Evolutionary conservation across 35 echinoderm and acorn worm species (phyloP).

Genomic region (Apostichopus japonicus): DNA sequence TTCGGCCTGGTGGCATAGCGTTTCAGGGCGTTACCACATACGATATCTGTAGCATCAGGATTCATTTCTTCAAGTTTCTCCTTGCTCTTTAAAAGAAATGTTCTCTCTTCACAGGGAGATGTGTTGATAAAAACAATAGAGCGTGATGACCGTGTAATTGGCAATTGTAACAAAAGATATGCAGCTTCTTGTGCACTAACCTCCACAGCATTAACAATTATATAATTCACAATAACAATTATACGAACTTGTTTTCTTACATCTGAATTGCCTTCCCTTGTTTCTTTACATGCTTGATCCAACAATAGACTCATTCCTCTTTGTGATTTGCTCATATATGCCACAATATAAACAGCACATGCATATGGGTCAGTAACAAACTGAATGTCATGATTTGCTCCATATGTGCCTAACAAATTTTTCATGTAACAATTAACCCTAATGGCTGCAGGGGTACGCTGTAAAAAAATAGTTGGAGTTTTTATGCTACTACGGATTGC

Average conservation of each 20-base stretch:
- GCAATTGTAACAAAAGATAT: constrained; percentile 15
- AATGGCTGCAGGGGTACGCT: background rate
- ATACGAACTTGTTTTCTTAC: background rate
- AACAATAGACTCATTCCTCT: constrained; percentile 42
- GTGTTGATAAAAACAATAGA: constrained; percentile 27
- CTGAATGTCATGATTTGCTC: background rate
- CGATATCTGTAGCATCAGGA: constrained; percentile 41
- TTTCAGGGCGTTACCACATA: background rate
- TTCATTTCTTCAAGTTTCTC: constrained; percentile 8
- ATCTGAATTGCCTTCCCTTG: background rate
- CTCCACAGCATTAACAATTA: constrained; percentile 42
- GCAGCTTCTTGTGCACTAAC: constrained; percentile 42
- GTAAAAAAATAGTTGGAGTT: constrained; percentile 34
- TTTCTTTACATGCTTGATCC: constrained; percentile 29
- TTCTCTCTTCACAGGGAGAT: background rate
- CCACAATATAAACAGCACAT: constrained; percentile 74
- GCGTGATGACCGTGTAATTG: background rate
- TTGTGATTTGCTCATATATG: constrained; percentile 55
- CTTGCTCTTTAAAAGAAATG: background rate
- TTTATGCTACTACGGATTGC: constrained; percentile 54
- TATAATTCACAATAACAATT: too few relatives aligned
- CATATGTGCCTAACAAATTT: too few relatives aligned
- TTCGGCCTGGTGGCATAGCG: background rate
- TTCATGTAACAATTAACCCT: background rate
- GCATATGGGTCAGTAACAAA: constrained; percentile 74